Evolutionary conservation across 1,140 invertebrate species (phyloP).

Genomic region (Polypedilum pembai): DNA sequence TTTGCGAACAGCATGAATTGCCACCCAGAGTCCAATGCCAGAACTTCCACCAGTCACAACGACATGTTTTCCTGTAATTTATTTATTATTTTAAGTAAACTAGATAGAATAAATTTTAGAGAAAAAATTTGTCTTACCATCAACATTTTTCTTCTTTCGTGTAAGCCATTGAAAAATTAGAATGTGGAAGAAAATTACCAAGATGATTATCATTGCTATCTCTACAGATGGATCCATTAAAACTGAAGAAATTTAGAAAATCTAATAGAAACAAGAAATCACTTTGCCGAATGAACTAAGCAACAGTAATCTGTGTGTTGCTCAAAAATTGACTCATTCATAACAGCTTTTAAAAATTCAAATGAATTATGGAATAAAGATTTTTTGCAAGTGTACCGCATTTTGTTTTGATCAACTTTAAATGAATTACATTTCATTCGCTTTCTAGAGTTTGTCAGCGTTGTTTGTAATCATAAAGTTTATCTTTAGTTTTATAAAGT

Average conservation of each 20-base stretch:
- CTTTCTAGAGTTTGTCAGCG: too few species aligned
- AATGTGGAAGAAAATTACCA: not conserved
- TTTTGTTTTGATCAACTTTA: too few species aligned
- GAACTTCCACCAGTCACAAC: conserved; percentile 90
- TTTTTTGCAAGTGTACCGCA: too few species aligned
- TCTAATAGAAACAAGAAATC: too few species aligned
- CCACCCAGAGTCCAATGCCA: conserved; percentile 85
- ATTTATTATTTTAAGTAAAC: conserved; percentile 32
- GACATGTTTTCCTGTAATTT: conserved; percentile 48
- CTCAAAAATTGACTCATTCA: too few species aligned
- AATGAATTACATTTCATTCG: too few species aligned
- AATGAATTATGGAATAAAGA: too few species aligned
- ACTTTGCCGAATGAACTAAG: too few species aligned
- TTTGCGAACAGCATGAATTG: conserved; percentile 61
- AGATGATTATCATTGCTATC: not conserved
- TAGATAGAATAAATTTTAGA: not conserved
- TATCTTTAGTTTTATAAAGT: too few species aligned
- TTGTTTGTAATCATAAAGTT: too few species aligned
- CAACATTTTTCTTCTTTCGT: conserved; percentile 10
- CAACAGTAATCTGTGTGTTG: too few species aligned
- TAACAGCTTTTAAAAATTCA: too few species aligned
- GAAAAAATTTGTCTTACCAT: not conserved
- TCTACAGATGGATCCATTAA: not conserved
- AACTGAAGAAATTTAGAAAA: not conserved
- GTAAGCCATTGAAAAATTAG: not conserved